A percentile compares a stretch with the other conserved stretches of the same genome.
Evolutionary conservation across 2,113 vertebrate species (phyloP).

Genomic region (Patagioenas fasciata): DNA sequence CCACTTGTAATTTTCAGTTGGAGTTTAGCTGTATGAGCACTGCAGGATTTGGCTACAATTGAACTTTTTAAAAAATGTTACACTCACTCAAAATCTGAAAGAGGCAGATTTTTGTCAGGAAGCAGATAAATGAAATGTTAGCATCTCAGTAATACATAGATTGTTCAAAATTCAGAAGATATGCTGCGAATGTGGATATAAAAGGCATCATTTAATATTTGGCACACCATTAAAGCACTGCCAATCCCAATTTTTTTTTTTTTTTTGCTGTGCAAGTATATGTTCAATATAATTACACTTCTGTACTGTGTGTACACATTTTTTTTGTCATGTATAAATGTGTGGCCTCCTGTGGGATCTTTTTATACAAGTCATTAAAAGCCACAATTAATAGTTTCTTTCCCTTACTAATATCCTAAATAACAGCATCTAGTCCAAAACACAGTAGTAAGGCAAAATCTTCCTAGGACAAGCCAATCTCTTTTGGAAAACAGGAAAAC

Average conservation of each 20-base stretch:
- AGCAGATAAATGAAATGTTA: background rate
- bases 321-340: background rate
- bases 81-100: background rate
- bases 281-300: background rate
- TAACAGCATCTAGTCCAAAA: background rate
- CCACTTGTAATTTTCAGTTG: rapidly evolving
- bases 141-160: background rate
- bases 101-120: background rate
- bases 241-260: background rate
- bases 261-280: background rate
- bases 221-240: background rate
- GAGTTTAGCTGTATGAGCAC: background rate
- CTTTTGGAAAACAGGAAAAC: constrained; percentile 34
- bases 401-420: background rate
- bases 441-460: background rate
- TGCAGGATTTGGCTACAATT: background rate
- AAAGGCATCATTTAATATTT: background rate
- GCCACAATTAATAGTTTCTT: background rate
- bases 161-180: background rate
- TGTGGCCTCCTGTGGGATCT: background rate
- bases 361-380: background rate
- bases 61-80: background rate
- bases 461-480: constrained; percentile 9
- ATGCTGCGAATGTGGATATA: background rate
- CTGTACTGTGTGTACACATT: background rate